Conservation (phyloP, 2,797 vertebrate genomes). For the Aselliscus stoliczkanus region DNA sequence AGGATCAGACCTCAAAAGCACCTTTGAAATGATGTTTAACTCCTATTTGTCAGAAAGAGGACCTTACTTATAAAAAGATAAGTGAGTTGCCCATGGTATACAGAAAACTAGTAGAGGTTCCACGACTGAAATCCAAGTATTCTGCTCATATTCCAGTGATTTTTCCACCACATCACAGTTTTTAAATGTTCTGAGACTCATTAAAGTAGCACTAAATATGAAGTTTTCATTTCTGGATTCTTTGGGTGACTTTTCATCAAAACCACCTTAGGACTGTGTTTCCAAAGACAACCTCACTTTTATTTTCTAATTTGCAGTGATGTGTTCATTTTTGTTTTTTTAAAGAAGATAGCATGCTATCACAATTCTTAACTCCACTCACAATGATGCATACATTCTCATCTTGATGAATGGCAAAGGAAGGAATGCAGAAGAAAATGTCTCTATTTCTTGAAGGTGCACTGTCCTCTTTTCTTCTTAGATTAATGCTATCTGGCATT, state of each 20-base stretch:
- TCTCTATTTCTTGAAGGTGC: slow-evolving; percentile 67
- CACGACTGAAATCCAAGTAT: background rate
- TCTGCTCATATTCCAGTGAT: background rate
- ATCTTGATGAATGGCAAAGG: background rate
- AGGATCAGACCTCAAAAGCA: background rate
- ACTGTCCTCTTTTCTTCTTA: slow-evolving; percentile 56
- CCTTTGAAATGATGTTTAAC: background rate
- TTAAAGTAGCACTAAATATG: background rate
- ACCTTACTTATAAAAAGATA: background rate
- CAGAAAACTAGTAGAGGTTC: background rate
- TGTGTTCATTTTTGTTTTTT: background rate
- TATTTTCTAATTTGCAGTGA: background rate
- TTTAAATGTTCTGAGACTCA: background rate
- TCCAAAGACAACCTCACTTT: background rate
- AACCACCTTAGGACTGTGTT: background rate
- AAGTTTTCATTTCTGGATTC: background rate
- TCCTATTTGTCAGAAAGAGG: background rate
- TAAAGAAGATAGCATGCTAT: background rate
- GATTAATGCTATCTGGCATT: slow-evolving; percentile 65
- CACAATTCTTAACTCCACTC: background rate
- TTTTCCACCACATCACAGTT: background rate
- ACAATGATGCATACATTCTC: background rate
- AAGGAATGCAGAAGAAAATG: slow-evolving; percentile 38
- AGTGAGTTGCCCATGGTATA: background rate
- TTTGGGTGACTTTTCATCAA: background rate